phyloP scores from a whole-genome alignment of 2,888 invertebrate species.

The Cinara cedri region DNA sequence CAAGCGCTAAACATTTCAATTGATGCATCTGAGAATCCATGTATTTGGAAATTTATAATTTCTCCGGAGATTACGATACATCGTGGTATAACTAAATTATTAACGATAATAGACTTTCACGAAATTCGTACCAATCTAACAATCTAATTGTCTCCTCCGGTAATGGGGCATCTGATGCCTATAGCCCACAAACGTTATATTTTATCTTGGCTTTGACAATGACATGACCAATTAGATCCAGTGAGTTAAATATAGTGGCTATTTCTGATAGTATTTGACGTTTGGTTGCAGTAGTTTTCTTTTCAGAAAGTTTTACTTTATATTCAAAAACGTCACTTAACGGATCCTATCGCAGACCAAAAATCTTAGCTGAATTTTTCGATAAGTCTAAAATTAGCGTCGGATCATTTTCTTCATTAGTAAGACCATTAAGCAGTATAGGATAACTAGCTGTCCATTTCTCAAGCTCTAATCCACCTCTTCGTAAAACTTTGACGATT shows the following conservation, averaged over 20 bases:
- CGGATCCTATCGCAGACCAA: not conserved
- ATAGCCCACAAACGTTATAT: constrained; percentile 44
- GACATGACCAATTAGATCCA: constrained; percentile 41
- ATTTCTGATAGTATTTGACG: constrained; percentile 37
- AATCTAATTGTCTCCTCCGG: constrained; percentile 8
- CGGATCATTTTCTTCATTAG: not conserved
- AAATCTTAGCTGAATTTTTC: not conserved
- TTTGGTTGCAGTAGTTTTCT: not conserved
- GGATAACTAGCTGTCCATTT: constrained; percentile 5
- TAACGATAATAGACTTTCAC: constrained; percentile 4
- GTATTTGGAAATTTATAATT: constrained; percentile 47
- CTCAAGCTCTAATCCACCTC: not conserved
- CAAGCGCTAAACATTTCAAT: constrained; percentile 59
- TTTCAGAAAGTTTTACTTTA: not conserved
- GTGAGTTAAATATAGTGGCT: constrained; percentile 35
- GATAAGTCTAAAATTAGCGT: not conserved
- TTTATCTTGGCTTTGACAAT: constrained; percentile 37
- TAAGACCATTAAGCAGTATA: not conserved
- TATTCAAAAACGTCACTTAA: not conserved
- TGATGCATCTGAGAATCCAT: constrained; percentile 60
- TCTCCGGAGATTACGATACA: not conserved
- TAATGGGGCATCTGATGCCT: constrained; percentile 16
- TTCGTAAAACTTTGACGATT: not conserved
- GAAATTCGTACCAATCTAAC: constrained; percentile 26
- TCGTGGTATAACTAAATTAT: constrained; percentile 1